phyloP scores from a whole-genome alignment of 2,888 invertebrate genomes.

The Drosophila prostipennis region DNA sequence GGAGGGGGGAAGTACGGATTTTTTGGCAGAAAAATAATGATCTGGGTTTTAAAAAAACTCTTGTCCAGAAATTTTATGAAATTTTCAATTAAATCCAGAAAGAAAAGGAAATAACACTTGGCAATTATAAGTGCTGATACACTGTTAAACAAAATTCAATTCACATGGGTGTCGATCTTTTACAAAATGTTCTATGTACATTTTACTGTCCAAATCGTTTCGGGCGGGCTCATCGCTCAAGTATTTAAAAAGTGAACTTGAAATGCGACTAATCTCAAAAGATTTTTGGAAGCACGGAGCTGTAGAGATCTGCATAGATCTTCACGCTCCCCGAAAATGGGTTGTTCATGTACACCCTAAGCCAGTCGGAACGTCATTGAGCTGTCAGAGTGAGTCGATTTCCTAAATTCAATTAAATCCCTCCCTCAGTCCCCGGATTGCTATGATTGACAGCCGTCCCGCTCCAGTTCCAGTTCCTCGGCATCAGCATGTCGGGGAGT shows the following conservation, averaged over 20 bases:
- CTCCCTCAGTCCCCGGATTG: constrained; percentile 34
- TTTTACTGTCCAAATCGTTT: background rate
- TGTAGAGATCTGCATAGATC: constrained; percentile 4
- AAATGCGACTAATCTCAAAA: background rate
- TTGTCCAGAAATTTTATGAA: too few relatives aligned
- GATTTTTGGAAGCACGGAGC: background rate
- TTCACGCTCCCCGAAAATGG: constrained; percentile 23
- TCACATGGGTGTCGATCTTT: background rate
- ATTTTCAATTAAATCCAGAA: too few relatives aligned
- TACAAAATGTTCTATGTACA: background rate
- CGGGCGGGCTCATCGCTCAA: constrained; percentile 6
- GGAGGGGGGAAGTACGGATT: too few relatives aligned
- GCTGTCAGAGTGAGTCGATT: constrained; percentile 59
- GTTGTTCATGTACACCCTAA: constrained; percentile 9
- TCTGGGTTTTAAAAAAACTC: too few relatives aligned
- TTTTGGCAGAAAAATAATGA: too few relatives aligned
- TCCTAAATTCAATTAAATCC: constrained; percentile 72
- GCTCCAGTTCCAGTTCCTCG: constrained; percentile 23
- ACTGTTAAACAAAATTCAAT: too few relatives aligned
- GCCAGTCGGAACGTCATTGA: constrained; percentile 58
- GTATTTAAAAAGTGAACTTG: background rate
- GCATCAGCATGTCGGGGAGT: constrained; percentile 17
- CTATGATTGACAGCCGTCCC: constrained; percentile 65
- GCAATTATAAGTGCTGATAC: too few relatives aligned
- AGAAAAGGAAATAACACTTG: too few relatives aligned